phyloP scores from a whole-genome alignment of 2,113 vertebrate genomes.

The Chloroceryle aenea region DNA sequence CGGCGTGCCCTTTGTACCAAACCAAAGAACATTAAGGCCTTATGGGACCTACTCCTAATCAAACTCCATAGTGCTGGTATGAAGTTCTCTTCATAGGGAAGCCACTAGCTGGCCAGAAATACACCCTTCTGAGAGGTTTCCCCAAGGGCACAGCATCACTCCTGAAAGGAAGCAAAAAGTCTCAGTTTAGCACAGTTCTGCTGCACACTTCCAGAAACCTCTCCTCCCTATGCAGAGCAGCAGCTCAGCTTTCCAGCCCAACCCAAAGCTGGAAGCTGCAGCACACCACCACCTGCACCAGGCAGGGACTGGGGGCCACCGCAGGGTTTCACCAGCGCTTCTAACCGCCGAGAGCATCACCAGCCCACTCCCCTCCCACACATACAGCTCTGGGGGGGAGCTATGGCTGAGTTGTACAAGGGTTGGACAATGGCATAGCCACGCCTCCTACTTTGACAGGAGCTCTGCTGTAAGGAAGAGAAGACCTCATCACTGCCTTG shows the following conservation, averaged over 20 bases:
- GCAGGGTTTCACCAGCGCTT: not conserved
- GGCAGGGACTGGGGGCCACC: too few relatives aligned
- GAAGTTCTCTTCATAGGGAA: not conserved
- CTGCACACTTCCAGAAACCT: not conserved
- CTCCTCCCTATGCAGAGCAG: not conserved
- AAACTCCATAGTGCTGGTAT: not conserved
- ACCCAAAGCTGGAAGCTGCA: not conserved
- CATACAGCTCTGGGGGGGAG: not conserved
- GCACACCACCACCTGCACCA: fast-evolving
- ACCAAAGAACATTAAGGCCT: not conserved
- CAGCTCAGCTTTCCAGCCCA: not conserved
- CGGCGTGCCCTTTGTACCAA: not conserved
- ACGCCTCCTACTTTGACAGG: not conserved
- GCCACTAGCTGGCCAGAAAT: not conserved
- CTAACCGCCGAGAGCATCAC: not conserved
- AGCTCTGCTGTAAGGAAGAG: not conserved
- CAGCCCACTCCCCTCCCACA: not conserved
- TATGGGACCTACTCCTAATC: not conserved
- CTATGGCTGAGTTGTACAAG: not conserved
- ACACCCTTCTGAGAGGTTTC: not conserved
- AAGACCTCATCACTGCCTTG: not conserved
- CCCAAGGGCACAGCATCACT: not conserved
- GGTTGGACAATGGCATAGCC: not conserved
- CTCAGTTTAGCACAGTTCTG: not conserved
- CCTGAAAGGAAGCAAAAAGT: not conserved